Conservation (phyloP, 2,797 vertebrate genomes). For the Mormyrus hasselquistii region DNA sequence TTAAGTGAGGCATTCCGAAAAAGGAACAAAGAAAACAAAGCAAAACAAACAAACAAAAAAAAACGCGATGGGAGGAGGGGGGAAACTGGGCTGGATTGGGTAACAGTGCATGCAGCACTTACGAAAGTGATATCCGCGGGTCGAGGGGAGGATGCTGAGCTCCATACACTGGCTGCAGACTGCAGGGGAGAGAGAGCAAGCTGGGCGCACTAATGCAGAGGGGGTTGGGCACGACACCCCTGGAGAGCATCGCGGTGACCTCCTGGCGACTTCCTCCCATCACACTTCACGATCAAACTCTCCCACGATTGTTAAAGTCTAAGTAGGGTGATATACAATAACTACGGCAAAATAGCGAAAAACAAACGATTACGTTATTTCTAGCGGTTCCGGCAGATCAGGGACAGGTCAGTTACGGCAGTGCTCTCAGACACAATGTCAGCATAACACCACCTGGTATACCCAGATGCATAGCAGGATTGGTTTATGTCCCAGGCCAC, state of each 20-base stretch:
- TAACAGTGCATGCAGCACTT: constrained; percentile 49
- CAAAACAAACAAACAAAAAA: background rate
- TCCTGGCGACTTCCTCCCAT: background rate
- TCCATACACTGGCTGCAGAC: constrained; percentile 92
- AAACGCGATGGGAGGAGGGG: constrained; percentile 22
- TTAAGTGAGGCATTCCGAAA: background rate
- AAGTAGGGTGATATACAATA: background rate
- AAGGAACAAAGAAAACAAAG: background rate
- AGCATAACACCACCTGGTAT: background rate
- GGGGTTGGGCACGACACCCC: background rate
- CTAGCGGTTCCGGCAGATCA: background rate
- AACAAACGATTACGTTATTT: background rate
- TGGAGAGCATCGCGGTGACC: background rate
- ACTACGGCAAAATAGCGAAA: background rate
- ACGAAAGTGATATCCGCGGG: constrained; percentile 81
- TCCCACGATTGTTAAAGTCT: background rate
- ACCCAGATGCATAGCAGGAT: background rate
- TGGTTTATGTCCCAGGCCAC: background rate
- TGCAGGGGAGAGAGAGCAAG: constrained; percentile 43
- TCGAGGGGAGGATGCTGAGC: constrained; percentile 95
- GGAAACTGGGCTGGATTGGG: background rate
- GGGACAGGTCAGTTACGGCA: background rate
- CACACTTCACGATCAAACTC: background rate
- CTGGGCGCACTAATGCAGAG: background rate
- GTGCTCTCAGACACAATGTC: background rate